Evolutionary conservation across 37 sponge, comb jelly and placozoan genomes (phyloP).

Genomic region (Eunapius fragilis): DNA sequence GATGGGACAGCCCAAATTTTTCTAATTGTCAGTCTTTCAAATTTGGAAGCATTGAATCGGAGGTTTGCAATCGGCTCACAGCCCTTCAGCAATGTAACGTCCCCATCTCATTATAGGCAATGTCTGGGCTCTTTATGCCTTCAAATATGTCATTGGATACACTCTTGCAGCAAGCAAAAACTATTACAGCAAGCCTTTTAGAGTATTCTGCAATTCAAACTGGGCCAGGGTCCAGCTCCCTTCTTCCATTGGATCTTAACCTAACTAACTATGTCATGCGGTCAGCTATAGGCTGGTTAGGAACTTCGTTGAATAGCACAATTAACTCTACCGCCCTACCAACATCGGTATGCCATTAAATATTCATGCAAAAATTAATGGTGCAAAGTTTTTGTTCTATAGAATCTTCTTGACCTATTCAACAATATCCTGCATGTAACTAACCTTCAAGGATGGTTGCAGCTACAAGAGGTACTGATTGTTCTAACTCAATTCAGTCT

Average conservation of each 20-base stretch:
- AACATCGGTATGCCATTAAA: not conserved
- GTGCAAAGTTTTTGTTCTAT: not conserved
- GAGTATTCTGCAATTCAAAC: not conserved
- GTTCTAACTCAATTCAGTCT: not conserved
- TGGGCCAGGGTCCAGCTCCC: not conserved
- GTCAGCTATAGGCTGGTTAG: not conserved
- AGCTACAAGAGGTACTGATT: slow-evolving; percentile 28
- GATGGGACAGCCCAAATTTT: not conserved
- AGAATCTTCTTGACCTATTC: slow-evolving; percentile 32
- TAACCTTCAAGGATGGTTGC: slow-evolving; percentile 44
- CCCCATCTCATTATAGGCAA: not conserved
- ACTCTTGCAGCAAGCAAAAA: not conserved
- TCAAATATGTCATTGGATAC: not conserved
- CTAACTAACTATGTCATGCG: slow-evolving; percentile 28
- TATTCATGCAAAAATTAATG: not conserved
- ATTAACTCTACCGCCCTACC: not conserved
- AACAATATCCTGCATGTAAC: slow-evolving; percentile 27
- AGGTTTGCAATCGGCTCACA: not conserved
- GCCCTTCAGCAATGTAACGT: not conserved
- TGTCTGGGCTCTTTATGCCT: not conserved
- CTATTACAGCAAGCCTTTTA: not conserved
- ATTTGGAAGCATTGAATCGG: not conserved
- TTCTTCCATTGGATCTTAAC: slow-evolving; percentile 44
- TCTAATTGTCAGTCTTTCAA: not conserved
- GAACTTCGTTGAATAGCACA: not conserved